Evolutionary conservation across 2,888 invertebrate genomes (phyloP), one percentile per base, ranked within the genome.

Genomic region (Drosophila melanosoma): DNA sequence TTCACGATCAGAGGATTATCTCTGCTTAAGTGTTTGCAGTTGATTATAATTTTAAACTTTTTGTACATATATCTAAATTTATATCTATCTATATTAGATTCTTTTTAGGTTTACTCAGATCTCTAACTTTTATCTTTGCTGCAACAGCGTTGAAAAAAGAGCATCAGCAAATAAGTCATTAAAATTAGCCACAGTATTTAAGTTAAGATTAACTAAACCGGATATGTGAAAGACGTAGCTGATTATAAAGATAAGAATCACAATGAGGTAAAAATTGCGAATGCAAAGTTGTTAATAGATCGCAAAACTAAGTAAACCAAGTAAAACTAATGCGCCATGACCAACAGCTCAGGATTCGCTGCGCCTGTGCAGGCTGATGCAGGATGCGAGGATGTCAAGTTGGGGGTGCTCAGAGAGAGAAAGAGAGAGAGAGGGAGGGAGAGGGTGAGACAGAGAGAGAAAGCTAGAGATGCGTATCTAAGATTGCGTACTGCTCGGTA

Each of bases 401-500:
- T 38, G 53, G 65, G 51, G 49, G 69, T 69, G 49, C 62, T 48
- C n/a, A 58, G 20, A n/a, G 32, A 59, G 29, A 61, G 73, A 75
- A 12, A 42, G 54, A 58, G 20, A n/a, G 32, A 59, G 29, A 61
- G 73, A 75, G 20, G 36, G 54, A 12, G 32, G 29, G 15, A 10
- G 45, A 49, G 52, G 11, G 36, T 33, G 26, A 17, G 17, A 54
- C 26, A 48, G 52, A 12, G 15, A 33, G 15, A 10, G 40, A 49
- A 48, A 38, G 20, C 45, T 23, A 6, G 33, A 66, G 80, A 81
- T 76, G 42, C 36, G 26, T 52, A 76, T 72, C 81, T 77, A 83
- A 87, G 81, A 82, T 89, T 87, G 82, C 82, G 80, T 76, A 67
- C 63, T 45, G 61, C 56, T 57, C 17, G 45, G 61, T 91, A 90